Base-by-base conservation (phyloP, 1,140 invertebrate species). In the Chlorops oryzae region DNA sequence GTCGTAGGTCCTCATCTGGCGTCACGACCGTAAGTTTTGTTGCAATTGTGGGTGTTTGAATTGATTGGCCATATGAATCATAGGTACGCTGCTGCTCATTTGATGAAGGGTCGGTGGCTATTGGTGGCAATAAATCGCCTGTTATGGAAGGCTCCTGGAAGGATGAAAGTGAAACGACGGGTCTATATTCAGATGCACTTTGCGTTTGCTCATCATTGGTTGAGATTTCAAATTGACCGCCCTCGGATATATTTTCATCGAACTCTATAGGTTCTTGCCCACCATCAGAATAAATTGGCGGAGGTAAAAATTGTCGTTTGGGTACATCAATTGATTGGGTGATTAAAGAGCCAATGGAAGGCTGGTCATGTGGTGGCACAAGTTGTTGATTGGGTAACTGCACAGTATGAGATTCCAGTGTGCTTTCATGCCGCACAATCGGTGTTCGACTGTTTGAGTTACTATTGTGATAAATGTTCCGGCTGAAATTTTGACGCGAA, bases 81-180 rank as follows among this genome's bases (percentile, higher is more conserved):
- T n/a, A n/a, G n/a, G n/a, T n/a, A n/a, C n/a, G n/a, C n/a, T n/a
- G n/a, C n/a, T n/a, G n/a, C n/a, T n/a, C n/a, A n/a, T n/a, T n/a
- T n/a, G 15, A 25, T 20, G 38, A 3, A 1, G 52, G 18, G 6
- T 50, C 22, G 1, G 50, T 35, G 13, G 6, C 34, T 37, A 17
- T 35, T 1, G 60, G 50, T 10, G 59, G 59, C 23, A 52, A n/a
- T n/a, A n/a, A n/a, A n/a, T 59, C 62, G 2, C 62, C 62, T 42
- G 52, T 64, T 0, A 65, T 34, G 43, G 61, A 64, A 0, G 62
- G n/a, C n/a, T n/a, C n/a, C n/a, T n/a, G n/a, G n/a, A n/a, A n/a
- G n/a, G n/a, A n/a, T n/a, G n/a, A n/a, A n/a, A n/a, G n/a, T n/a
- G n/a, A n/a, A n/a, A n/a, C n/a, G n/a, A n/a, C n/a, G n/a, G 51